Base-by-base conservation (phyloP, 2,113 vertebrate species). In the Urocolius indicus region DNA sequence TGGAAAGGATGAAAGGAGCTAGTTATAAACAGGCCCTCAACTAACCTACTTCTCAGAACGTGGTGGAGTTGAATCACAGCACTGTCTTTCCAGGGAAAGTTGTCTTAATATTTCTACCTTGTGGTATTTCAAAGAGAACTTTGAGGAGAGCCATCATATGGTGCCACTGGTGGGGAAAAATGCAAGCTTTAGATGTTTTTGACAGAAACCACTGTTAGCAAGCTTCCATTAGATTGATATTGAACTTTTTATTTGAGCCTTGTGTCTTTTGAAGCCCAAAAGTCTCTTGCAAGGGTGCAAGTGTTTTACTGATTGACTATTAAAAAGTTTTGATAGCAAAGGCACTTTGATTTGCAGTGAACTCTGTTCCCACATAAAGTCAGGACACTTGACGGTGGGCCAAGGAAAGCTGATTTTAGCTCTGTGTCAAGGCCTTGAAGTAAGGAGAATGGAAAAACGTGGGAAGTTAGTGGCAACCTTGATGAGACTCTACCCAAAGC, bases 61-160 rank as follows among this genome's bases (percentile, higher is more conserved):
- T 8, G 34, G 4, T 74, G 43, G 43, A 30, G 29, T 72, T 36
- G 27, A 85, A 45, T 79, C 41, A 36, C 51, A 87, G 36, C 24
- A 4, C 45, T 34, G 20, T 49, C 30, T 78, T 75, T 74, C 32
- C 48, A 55, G 22, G 43, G 55, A 13, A 63, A 67, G 48, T 26
- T 90, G 54, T n/a, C 34, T 89, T 77, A 32, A 29, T 30, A 24
- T 95, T 81, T 86, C 43, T 0, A 0, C 32, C 16, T 20, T 11
- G 20, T 48, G 43, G 11, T 67, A 71, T 46, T 84, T 88, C 67
- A 30, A n/a, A 65, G 61, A 58, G 36, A 76, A 10, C 43, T 63
- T 86, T 14, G 26, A 13, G 52, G 23, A 84, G 38, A 77, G 32
- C 30, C 58, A 11, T 71, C 0, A 0, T 43, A 36, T 16, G 16